Conservation (phyloP, 1,140 invertebrate species). For the Halesus radiatus region DNA sequence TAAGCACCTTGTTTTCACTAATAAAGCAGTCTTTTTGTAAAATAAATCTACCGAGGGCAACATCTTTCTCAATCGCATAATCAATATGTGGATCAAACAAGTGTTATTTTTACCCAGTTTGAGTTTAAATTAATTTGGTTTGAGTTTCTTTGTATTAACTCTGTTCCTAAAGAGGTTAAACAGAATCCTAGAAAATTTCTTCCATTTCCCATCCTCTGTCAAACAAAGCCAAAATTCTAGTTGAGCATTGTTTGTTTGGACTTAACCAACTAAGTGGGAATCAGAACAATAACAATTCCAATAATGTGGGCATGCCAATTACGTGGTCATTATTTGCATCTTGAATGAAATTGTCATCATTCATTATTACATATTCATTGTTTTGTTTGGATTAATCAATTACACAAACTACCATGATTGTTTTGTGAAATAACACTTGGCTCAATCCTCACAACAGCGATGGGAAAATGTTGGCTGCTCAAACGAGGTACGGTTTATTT, state of each 20-base stretch:
- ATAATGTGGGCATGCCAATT: slow-evolving; percentile 36
- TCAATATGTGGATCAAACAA: slow-evolving; percentile 11
- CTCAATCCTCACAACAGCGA: slow-evolving; percentile 40
- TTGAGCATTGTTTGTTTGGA: slow-evolving; percentile 32
- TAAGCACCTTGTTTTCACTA: background rate
- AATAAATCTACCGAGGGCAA: slow-evolving; percentile 28
- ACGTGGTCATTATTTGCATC: slow-evolving; percentile 31
- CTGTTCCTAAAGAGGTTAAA: background rate
- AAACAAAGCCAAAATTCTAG: slow-evolving; percentile 1
- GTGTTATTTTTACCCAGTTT: slow-evolving; percentile 29
- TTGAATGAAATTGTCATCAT: slow-evolving; percentile 38
- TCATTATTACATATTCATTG: slow-evolving; percentile 31
- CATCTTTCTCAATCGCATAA: slow-evolving; percentile 21
- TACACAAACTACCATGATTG: slow-evolving; percentile 30
- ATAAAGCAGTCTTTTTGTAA: slow-evolving; percentile 33
- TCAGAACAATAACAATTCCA: slow-evolving; percentile 49
- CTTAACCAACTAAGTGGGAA: slow-evolving; percentile 42
- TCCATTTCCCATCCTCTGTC: background rate
- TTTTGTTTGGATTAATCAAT: slow-evolving; percentile 31
- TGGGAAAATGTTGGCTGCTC: slow-evolving; percentile 46
- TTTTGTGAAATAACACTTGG: slow-evolving; percentile 49
- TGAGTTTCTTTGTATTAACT: slow-evolving; percentile 22
- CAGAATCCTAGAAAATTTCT: background rate
- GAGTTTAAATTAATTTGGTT: slow-evolving; percentile 7
- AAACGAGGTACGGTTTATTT: slow-evolving; percentile 44